Percentiles rank a stretch among this genome's conserved stretches.
Conservation (phyloP, 2,888 invertebrate genomes). For the Rhamphomyia laevipes region DNA sequence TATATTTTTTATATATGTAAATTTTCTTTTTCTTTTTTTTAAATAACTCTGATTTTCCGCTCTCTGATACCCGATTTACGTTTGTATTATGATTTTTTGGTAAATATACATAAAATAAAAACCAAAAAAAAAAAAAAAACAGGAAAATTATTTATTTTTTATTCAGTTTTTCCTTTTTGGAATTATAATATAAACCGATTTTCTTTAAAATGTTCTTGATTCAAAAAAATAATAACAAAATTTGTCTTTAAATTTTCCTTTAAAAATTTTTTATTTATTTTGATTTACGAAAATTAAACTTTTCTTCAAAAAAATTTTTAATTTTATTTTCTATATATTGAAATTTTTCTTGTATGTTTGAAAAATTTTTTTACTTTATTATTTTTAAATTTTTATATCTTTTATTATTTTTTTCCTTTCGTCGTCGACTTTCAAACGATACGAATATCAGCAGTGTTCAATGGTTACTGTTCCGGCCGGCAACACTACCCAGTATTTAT, state of each 20-base stretch:
- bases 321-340: background rate
- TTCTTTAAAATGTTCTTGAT: background rate
- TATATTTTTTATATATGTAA: too few species aligned
- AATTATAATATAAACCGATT: background rate
- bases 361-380: too few species aligned
- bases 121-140: too few species aligned
- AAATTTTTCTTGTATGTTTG: too few species aligned
- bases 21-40: too few species aligned
- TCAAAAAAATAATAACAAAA: background rate
- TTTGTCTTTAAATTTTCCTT: background rate
- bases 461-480: constrained; percentile 38
- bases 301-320: background rate
- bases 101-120: too few species aligned
- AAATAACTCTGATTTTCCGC: constrained; percentile 3
- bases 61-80: constrained; percentile 17
- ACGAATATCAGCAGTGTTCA: constrained; percentile 30
- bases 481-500: constrained; percentile 28
- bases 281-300: background rate
- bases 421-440: constrained; percentile 16
- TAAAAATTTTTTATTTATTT: background rate
- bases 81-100: background rate
- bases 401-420: constrained; percentile 7
- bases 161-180: background rate
- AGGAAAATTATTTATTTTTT: background rate
- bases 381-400: background rate